A percentile compares a stretch with the other conserved stretches of the same genome.
Conservation (phyloP, 2,113 vertebrate genomes). For the Stomatorhinus ivindoensis region DNA sequence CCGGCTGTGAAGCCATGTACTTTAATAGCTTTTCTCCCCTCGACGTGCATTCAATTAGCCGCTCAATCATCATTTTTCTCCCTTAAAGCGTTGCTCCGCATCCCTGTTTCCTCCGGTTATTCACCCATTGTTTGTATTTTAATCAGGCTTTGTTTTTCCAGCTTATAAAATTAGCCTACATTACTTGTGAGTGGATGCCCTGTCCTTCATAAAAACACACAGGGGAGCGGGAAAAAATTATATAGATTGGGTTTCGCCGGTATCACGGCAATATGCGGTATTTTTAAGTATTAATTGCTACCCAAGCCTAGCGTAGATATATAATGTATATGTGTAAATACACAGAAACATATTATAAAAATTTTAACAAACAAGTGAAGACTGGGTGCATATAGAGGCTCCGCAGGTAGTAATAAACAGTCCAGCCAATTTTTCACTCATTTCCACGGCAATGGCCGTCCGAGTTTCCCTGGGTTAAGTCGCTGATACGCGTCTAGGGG, state of each 20-base stretch:
- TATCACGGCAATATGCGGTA: not conserved
- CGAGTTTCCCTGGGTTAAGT: not conserved
- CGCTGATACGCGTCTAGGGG: conserved; percentile 15
- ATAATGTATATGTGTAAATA: not conserved
- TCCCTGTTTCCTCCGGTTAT: not conserved
- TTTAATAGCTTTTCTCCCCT: conserved; percentile 21
- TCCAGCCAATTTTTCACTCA: not conserved
- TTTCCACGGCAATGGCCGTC: not conserved
- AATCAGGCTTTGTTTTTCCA: not conserved
- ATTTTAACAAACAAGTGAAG: not conserved
- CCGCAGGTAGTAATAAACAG: not conserved
- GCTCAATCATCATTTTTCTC: conserved; percentile 23
- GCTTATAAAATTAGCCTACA: conserved; percentile 1
- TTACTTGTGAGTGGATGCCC: not conserved
- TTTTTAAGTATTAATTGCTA: not conserved
- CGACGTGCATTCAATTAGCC: conserved; percentile 29
- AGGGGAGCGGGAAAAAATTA: no score
- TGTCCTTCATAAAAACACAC: not conserved
- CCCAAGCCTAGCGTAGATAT: not conserved
- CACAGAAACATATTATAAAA: not conserved
- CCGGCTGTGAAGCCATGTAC: not conserved
- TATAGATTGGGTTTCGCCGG: not conserved
- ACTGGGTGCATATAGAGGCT: not conserved
- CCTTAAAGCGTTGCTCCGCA: conserved; percentile 23
- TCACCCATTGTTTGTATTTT: conserved; percentile 3